Evolutionary conservation across 2,113 vertebrate species (phyloP), one percentile per base, ranked within the genome.

Genomic region (Actenoides hombroni): DNA sequence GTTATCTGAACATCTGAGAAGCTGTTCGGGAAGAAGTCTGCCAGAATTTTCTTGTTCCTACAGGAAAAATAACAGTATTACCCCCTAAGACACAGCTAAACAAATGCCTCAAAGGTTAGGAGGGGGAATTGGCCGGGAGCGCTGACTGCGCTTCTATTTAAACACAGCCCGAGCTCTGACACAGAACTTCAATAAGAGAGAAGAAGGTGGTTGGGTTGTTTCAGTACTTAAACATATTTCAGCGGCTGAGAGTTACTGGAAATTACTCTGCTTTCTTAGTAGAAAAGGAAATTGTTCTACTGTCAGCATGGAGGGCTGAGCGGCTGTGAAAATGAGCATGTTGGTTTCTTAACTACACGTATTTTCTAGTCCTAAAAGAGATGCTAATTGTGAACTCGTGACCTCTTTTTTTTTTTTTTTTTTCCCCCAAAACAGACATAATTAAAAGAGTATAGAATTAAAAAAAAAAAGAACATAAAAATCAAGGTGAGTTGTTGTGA

Each of bases 171-270:
- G 48, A 76, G 78, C 60, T 94, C 83, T 90, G 80, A 77, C 73
- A 70, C 29, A 48, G 17, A 83, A 67, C 83, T 86, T 80, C 80
- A 90, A 65, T 53, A 96, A 51, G 88, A 65, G 86, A 94, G 92
- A 96, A 92, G 82, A 94, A 93, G 79, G 73, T 84, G 69, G 56
- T 92, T 87, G 78, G 11, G 13, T 54, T 91, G 60, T 94, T 88
- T 92, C 88, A 73, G 78, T 84, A 49, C 69, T 89, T 94, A 79
- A 94, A 76, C 7, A 2, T 86, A 48, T 70, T 96, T 92, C 81
- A 83, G 74, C 79, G 96, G 92, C 91, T 60, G 12, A 61, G 65
- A 95, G 86, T 97, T 96, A 89, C 96, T 96, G 96, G 96, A 97
- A 96, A 85, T 89, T 57, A 64, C 85, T 83, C 53, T 46, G 2